These are phyloP conservation scores for Maconellicoccus hirsutus DNA, from an alignment of 1,140 invertebrate genomes.

Conservation along the genomic window DNA sequence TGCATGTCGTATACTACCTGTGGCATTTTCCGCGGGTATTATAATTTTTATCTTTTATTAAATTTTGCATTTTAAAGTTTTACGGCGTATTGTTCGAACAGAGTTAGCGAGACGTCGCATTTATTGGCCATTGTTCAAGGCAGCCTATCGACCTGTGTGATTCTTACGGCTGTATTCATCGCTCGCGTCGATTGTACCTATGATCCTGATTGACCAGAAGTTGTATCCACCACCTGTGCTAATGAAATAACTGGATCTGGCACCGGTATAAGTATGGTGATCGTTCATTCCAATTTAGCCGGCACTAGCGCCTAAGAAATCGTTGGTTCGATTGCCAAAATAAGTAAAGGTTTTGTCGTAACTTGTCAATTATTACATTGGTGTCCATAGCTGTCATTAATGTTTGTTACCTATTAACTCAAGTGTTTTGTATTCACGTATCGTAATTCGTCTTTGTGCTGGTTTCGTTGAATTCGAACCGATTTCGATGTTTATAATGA, in stretches of 20 bases:
- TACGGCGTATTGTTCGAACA: constrained; percentile 12
- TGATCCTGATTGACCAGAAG: constrained; percentile 25
- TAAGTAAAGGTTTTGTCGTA: too few species aligned
- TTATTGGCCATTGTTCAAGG: constrained; percentile 23
- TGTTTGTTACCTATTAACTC: too few species aligned
- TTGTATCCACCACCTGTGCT: not conserved
- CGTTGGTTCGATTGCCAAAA: too few species aligned
- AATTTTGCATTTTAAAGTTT: not conserved
- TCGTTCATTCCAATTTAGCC: not conserved
- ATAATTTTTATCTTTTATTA: not conserved
- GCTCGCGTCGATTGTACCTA: constrained; percentile 19
- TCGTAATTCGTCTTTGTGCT: too few species aligned
- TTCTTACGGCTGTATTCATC: constrained; percentile 13
- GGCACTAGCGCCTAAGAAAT: too few species aligned
- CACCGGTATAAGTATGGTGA: constrained; percentile 14
- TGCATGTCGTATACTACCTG: too few species aligned
- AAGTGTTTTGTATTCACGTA: too few species aligned
- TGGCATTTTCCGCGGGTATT: too few species aligned
- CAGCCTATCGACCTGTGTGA: constrained; percentile 9
- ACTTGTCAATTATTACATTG: too few species aligned
- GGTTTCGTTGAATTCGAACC: too few species aligned
- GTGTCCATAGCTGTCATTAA: too few species aligned
- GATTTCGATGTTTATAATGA: too few species aligned
- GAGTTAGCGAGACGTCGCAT: constrained; percentile 24
- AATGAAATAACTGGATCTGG: constrained; percentile 15